A percentile compares a stretch with the other conserved stretches of the same genome.
Conservation (phyloP, 2,888 invertebrate genomes). For the Sinohyriopsis cumingii region DNA sequence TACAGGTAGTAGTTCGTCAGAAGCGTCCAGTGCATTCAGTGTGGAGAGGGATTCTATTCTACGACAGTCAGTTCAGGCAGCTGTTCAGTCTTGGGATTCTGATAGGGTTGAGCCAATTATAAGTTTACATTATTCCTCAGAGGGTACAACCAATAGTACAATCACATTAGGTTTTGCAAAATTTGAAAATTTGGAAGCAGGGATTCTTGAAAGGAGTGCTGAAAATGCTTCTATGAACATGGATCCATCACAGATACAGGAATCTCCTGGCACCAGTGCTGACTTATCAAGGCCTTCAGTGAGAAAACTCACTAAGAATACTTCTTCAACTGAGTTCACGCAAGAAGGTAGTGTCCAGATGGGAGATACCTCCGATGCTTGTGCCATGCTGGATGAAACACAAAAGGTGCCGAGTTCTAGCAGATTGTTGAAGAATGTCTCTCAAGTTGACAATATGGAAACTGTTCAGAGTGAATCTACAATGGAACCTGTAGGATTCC, state of each 20-base stretch:
- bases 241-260: background rate
- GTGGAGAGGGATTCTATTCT: no score
- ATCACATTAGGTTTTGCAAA: constrained; percentile 62
- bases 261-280: constrained; percentile 3
- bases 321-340: no score
- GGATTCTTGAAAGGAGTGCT: constrained; percentile 31
- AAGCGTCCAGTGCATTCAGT: background rate
- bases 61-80: constrained; percentile 21
- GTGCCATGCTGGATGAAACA: no score
- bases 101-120: constrained; percentile 77
- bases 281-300: no score
- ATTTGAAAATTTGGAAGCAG: constrained; percentile 37
- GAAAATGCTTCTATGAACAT: constrained; percentile 30
- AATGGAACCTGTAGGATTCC: background rate
- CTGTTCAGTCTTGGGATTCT: constrained; percentile 26
- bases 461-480: background rate
- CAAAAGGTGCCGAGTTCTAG: no score
- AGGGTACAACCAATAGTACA: constrained; percentile 78
- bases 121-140: constrained; percentile 78
- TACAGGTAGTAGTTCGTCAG: constrained; percentile 3
- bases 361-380: no score
- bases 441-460: background rate
- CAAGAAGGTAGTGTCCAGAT: no score
- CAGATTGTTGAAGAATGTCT: background rate
- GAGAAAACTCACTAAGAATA: no score